A percentile compares a stretch with the other conserved stretches of the same genome.
Evolutionary conservation across 1,140 invertebrate genomes (phyloP).

Genomic region (Drosophila ambigua): DNA sequence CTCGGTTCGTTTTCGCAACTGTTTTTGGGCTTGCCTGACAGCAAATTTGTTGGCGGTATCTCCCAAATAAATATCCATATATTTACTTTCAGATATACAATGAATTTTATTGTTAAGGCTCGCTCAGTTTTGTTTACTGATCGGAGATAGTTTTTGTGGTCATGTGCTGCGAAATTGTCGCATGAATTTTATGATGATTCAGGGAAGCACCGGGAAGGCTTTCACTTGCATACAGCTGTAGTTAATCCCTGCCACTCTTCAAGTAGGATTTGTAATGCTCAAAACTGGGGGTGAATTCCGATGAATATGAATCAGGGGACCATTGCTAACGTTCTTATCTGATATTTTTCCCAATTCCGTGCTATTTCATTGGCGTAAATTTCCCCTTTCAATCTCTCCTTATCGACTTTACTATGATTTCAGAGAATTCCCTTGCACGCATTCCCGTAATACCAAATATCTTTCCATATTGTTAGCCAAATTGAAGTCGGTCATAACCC

Average conservation of each 20-base stretch:
- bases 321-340: too few species aligned
- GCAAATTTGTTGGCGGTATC: conserved; percentile 4
- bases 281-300: too few species aligned
- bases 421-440: not conserved
- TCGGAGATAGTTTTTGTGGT: conserved; percentile 19
- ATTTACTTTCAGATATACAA: conserved; percentile 26
- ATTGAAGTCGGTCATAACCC: conserved; percentile 43
- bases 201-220: not conserved
- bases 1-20: conserved; percentile 45
- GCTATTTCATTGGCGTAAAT: not conserved
- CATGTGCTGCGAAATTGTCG: conserved; percentile 12
- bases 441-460: not conserved
- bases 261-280: too few species aligned
- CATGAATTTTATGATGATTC: conserved; percentile 9
- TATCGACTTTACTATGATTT: too few species aligned
- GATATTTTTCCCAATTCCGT: too few species aligned
- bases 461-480: conserved; percentile 36
- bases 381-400: not conserved
- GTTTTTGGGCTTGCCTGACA: conserved; percentile 44
- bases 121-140: conserved; percentile 32
- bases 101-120: conserved; percentile 21
- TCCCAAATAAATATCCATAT: conserved; percentile 14
- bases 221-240: too few species aligned
- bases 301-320: too few species aligned
- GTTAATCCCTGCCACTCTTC: too few species aligned